phyloP scores from a whole-genome alignment of 2,113 vertebrate species.

The Columba livia region DNA sequence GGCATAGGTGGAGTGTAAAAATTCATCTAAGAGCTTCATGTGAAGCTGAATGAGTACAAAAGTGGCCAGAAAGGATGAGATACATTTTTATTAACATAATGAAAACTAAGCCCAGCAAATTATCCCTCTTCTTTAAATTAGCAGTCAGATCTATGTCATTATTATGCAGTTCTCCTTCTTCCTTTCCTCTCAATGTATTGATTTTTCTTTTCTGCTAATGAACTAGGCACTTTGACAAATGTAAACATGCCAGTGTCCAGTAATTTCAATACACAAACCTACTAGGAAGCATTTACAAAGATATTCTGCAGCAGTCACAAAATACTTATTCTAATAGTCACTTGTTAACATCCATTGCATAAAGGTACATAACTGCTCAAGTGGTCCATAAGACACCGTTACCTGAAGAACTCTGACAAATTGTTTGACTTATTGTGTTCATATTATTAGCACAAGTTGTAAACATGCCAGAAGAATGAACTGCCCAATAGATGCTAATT shows the following conservation, averaged over 20 bases:
- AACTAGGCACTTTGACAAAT: conserved; percentile 17
- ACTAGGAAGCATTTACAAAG: background rate
- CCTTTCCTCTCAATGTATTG: background rate
- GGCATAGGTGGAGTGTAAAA: background rate
- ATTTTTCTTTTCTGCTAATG: conserved; percentile 33
- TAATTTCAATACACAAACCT: background rate
- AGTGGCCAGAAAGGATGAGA: background rate
- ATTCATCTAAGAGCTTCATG: background rate
- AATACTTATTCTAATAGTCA: background rate
- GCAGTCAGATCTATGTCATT: background rate
- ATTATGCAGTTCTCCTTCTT: background rate
- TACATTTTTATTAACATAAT: background rate
- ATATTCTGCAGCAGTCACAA: background rate
- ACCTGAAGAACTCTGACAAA: conserved; percentile 29
- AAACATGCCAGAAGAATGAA: conserved; percentile 1
- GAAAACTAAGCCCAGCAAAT: background rate
- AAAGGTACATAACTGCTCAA: background rate
- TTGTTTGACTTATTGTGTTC: conserved; percentile 11
- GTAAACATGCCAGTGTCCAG: background rate
- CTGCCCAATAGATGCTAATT: conserved; percentile 35
- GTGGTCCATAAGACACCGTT: background rate
- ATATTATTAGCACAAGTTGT: background rate
- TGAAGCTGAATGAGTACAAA: background rate
- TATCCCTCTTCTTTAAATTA: background rate
- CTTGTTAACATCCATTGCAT: background rate